A percentile compares a stretch with the other conserved stretches of the same genome.
Evolutionary conservation across 2,888 invertebrate genomes (phyloP).

Genomic region (Drosophila cognata): DNA sequence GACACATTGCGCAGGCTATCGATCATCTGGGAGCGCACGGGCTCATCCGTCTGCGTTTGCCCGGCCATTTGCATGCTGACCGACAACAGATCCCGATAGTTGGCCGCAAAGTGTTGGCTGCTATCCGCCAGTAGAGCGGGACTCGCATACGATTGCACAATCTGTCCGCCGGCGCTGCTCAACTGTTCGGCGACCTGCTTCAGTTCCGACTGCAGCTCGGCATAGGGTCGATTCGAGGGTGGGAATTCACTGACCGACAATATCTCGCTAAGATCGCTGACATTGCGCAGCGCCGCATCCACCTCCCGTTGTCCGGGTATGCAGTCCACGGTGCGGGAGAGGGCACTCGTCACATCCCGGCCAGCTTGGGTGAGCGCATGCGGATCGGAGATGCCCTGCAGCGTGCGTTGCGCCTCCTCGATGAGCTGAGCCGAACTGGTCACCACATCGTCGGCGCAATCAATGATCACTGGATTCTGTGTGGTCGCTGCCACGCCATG

Average conservation of each 20-base stretch:
- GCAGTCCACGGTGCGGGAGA: conserved; percentile 90
- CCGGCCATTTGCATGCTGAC: conserved; percentile 94
- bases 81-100: conserved; percentile 91
- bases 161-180: conserved; percentile 93
- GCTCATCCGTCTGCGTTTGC: conserved; percentile 89
- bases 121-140: conserved; percentile 90
- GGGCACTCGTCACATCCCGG: conserved; percentile 89
- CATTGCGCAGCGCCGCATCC: conserved; percentile 93
- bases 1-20: conserved; percentile 94
- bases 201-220: conserved; percentile 93
- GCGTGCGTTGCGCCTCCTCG: conserved; percentile 90
- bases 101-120: conserved; percentile 91
- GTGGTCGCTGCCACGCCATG: conserved; percentile 92
- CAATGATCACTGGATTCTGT: conserved; percentile 87
- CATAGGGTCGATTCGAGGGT: conserved; percentile 89
- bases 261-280: conserved; percentile 91
- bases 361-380: conserved; percentile 89
- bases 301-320: conserved; percentile 97
- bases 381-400: conserved; percentile 83
- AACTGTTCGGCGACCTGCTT: conserved; percentile 93
- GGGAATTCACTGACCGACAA: conserved; percentile 92
- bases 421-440: conserved; percentile 91
- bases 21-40: conserved; percentile 92
- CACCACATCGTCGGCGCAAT: conserved; percentile 92
- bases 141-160: conserved; percentile 91